A percentile compares a stretch with the other conserved stretches of the same genome.
These are phyloP conservation scores for Rostratula benghalensis DNA, from an alignment of 2,113 vertebrate genomes.

Conservation along the genomic window DNA sequence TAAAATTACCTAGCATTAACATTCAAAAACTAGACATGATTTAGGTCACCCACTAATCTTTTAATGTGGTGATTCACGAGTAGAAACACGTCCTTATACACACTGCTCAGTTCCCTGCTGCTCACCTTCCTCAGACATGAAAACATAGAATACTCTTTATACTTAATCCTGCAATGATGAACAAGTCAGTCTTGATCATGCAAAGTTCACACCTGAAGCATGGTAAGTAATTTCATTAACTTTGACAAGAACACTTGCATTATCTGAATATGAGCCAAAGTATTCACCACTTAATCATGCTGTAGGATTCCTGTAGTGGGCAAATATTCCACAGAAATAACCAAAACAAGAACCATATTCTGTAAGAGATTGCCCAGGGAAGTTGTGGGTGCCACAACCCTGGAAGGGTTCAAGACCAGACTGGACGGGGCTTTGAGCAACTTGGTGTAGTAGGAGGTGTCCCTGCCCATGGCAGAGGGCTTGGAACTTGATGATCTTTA, in stretches of 20 bases:
- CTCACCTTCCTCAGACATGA: neutral
- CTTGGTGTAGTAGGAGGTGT: too few species aligned
- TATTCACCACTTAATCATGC: neutral
- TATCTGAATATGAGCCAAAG: neutral
- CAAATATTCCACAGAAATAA: neutral
- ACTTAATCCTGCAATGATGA: neutral
- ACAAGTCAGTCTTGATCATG: neutral
- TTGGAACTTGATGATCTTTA: too few species aligned
- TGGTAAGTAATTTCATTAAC: neutral
- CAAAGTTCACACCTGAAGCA: constrained; percentile 4
- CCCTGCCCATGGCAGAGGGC: too few species aligned
- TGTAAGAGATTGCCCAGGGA: too few species aligned
- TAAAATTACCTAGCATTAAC: neutral
- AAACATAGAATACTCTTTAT: neutral
- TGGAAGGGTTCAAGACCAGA: too few species aligned
- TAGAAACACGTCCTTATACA: neutral
- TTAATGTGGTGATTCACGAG: neutral
- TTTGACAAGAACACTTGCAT: neutral
- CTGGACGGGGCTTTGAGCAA: too few species aligned
- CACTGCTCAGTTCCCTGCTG: neutral
- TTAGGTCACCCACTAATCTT: neutral
- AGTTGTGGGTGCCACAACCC: too few species aligned
- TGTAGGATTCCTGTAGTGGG: neutral
- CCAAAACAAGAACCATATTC: neutral
- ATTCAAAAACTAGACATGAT: neutral